Base-by-base conservation (phyloP, 2,113 vertebrate species). In the Loxodonta africana region DNA sequence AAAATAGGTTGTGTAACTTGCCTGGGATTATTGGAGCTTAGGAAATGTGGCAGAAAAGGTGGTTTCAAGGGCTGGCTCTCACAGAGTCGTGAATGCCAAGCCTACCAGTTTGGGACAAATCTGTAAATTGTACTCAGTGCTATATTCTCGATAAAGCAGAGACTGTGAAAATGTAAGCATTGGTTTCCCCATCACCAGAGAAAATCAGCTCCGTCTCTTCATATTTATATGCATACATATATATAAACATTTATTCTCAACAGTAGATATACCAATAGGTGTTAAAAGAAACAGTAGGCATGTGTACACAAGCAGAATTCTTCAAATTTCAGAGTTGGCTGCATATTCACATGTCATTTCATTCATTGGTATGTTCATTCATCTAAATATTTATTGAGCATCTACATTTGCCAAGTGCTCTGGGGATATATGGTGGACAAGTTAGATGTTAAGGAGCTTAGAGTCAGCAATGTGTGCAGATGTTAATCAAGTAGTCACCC, bases 281-380 rank as follows among this genome's bases (percentile, higher is more conserved):
- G 5, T 44, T 78, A 53, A 88, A 91, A 57, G 37, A 93, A 89
- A 63, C 11, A 88, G 0, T 2, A 63, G 76, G 33, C 18, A 69
- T 4, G 28, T 28, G 26, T 0, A 67, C 15, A 83, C 3, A 57
- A 83, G 33, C 0, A 83, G 74, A 41, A 62, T 67, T 74, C 51
- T 87, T 95, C 28, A 91, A 57, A 97, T 4, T 28, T 51, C 83
- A 6, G 53, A 46, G 57, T 51, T 88, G 60, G 73, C 33, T 83
- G 7, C 5, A 8, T 48, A n/a, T 62, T 25, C 37, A 65, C 15
- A 65, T 77, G 53, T 28, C 44, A 88, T 41, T 80, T 90, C 7
- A 23, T 87, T 80, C 41, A 65, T 5, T 71, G 62, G 41, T 67
- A 90, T 14, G 44, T 33, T 82, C 44, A 77, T 60, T 90, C 8